A percentile compares a stretch with the other conserved stretches of the same genome.
Conservation (phyloP, 2,113 vertebrate species). For the Pardalotus punctatus region DNA sequence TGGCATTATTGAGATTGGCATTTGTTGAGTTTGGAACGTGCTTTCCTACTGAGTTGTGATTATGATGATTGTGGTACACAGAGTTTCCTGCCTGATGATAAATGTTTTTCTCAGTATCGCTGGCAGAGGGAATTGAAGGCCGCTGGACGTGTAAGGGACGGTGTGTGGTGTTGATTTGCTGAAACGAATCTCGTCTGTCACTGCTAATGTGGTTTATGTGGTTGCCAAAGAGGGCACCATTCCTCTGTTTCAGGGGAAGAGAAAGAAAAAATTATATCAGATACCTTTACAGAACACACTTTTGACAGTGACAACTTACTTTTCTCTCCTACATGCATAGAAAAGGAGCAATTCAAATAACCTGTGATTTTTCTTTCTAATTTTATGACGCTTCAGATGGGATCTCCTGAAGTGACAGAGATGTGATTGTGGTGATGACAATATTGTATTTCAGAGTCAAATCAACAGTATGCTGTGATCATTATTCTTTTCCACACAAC, state of each 20-base stretch:
- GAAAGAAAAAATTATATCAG: slow-evolving; percentile 63
- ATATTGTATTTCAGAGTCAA: background rate
- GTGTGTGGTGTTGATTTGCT: slow-evolving; percentile 95
- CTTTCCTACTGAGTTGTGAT: slow-evolving; percentile 89
- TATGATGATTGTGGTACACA: slow-evolving; percentile 87
- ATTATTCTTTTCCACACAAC: background rate
- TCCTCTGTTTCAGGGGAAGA: slow-evolving; percentile 86
- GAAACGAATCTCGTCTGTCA: slow-evolving; percentile 86
- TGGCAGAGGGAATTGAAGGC: slow-evolving; percentile 86
- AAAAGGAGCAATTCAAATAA: slow-evolving; percentile 27
- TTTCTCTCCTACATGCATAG: slow-evolving; percentile 39
- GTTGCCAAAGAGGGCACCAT: slow-evolving; percentile 95
- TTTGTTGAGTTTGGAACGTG: slow-evolving; percentile 93
- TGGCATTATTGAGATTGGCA: slow-evolving; percentile 99
- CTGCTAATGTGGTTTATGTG: slow-evolving; percentile 93
- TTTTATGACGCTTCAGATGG: slow-evolving; percentile 1
- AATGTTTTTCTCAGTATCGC: slow-evolving; percentile 85
- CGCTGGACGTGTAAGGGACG: slow-evolving; percentile 96
- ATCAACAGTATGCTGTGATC: background rate
- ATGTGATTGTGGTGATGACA: background rate
- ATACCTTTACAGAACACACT: background rate
- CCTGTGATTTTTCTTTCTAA: slow-evolving; percentile 31
- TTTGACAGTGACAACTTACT: background rate
- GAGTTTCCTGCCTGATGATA: slow-evolving; percentile 88
- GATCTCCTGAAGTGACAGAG: slow-evolving; percentile 15